phyloP scores from a whole-genome alignment of 2,113 vertebrate species.

The Machaerirhynchus nigripectus region DNA sequence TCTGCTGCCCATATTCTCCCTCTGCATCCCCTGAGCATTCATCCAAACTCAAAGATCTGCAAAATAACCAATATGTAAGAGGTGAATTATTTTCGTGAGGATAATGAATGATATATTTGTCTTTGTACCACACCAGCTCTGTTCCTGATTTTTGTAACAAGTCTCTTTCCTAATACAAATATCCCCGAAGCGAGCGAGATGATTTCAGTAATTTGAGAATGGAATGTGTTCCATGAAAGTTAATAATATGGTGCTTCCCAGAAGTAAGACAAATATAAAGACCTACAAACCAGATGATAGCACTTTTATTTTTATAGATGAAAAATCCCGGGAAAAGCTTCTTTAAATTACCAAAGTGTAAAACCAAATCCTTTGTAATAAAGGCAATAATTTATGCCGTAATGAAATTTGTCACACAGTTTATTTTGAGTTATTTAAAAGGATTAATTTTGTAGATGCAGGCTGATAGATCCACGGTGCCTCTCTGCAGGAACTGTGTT shows the following conservation, averaged over 20 bases:
- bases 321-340: constrained; percentile 20
- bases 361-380: constrained; percentile 9
- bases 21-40: not conserved
- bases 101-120: constrained; percentile 12
- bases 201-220: constrained; percentile 20
- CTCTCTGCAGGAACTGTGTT: not conserved
- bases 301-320: constrained; percentile 24
- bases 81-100: constrained; percentile 13
- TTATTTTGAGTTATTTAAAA: constrained; percentile 35
- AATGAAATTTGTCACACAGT: constrained; percentile 9
- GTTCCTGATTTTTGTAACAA: constrained; percentile 24
- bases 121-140: not conserved
- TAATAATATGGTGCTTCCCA: constrained; percentile 51
- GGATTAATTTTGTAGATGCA: not conserved
- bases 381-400: constrained; percentile 11
- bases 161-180: constrained; percentile 41
- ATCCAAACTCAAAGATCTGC: not conserved
- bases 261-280: constrained; percentile 50
- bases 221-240: constrained; percentile 29
- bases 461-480: not conserved
- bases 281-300: not conserved
- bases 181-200: not conserved
- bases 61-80: constrained; percentile 1
- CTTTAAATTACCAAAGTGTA: constrained; percentile 16
- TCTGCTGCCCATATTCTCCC: not conserved